Conservation (phyloP, 1,140 invertebrate species). For the Drosophila grimshawi region DNA sequence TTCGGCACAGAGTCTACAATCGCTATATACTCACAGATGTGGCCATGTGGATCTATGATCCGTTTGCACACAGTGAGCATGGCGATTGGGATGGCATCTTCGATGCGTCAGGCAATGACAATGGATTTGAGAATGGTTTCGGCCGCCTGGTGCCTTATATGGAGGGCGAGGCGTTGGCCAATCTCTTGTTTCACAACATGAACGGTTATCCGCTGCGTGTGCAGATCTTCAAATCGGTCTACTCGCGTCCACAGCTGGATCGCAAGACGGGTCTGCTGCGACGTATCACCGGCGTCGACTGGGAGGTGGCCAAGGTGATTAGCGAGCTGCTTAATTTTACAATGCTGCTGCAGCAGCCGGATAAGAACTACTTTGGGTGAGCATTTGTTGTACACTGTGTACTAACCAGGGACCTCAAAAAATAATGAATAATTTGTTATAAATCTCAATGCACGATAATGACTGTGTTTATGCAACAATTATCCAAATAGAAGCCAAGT, state of each 20-base stretch:
- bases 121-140: constrained; percentile 17
- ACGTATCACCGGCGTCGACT: constrained; percentile 62
- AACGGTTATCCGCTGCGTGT: constrained; percentile 68
- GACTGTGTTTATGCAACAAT: too few species aligned
- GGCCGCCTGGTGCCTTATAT: constrained; percentile 55
- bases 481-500: too few species aligned
- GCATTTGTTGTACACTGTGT: background rate
- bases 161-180: constrained; percentile 38
- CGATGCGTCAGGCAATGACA: background rate
- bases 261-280: constrained; percentile 39
- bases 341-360: constrained; percentile 73
- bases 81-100: background rate
- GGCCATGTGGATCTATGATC: constrained; percentile 64
- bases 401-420: too few species aligned
- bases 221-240: constrained; percentile 77
- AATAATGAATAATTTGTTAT: background rate
- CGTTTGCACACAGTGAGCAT: constrained; percentile 32
- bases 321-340: constrained; percentile 66
- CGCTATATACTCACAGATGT: constrained; percentile 47
- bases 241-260: constrained; percentile 52
- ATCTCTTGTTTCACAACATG: constrained; percentile 61
- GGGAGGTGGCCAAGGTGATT: constrained; percentile 62
- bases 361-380: constrained; percentile 75
- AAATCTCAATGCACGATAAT: background rate
- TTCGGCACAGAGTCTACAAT: constrained; percentile 51